Conservation (phyloP, 2,113 vertebrate genomes). For the Phalacrocorax carbo region DNA sequence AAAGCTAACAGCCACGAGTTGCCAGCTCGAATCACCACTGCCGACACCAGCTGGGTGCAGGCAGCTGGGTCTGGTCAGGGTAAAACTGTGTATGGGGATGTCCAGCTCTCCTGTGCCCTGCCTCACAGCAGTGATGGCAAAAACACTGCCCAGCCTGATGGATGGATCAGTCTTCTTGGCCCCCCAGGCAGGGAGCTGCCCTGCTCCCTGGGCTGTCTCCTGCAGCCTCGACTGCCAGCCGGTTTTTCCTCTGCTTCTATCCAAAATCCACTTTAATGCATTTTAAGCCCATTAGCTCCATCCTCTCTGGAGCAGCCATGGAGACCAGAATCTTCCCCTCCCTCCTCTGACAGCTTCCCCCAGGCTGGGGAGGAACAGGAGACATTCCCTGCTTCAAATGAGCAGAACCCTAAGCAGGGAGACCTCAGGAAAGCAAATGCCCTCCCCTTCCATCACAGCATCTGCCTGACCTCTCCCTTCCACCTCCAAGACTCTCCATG, state of each 20-base stretch:
- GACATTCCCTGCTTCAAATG: not conserved
- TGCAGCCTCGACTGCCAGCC: not conserved
- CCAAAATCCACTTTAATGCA: constrained; percentile 16
- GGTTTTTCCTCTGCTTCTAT: not conserved
- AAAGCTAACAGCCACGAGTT: not conserved
- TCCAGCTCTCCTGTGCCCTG: not conserved
- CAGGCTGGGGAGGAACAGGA: not conserved
- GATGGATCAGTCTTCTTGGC: not conserved
- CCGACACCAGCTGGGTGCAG: rapidly evolving
- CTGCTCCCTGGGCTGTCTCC: not conserved
- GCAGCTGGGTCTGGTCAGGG: not conserved
- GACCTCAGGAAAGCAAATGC: not conserved
- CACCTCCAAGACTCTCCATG: not conserved
- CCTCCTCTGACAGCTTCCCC: not conserved
- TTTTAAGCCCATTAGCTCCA: constrained; percentile 17
- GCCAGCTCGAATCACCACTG: rapidly evolving
- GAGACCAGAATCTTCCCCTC: not conserved
- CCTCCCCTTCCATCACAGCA: not conserved
- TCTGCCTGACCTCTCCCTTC: rapidly evolving
- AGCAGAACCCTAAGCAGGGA: not conserved
- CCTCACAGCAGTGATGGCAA: not conserved
- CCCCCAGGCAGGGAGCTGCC: not conserved
- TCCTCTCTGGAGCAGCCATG: not conserved
- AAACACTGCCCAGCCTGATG: not conserved
- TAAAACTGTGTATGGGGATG: not conserved